Base-by-base conservation (phyloP, 2,113 vertebrate species). In the Columbina picui region DNA sequence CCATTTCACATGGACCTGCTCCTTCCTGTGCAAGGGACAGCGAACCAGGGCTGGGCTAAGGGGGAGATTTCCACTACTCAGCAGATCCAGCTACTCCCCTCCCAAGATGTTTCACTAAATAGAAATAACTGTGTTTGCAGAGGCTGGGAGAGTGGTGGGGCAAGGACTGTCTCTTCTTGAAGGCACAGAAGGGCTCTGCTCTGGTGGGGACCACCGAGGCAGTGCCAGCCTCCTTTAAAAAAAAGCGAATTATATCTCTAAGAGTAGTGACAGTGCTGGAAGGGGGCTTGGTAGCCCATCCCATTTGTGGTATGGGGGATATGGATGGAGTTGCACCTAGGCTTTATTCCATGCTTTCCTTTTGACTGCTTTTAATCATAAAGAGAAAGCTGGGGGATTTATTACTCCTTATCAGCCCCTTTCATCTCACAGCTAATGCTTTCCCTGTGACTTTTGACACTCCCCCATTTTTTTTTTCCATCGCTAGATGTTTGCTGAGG, bases 61-160 rank as follows among this genome's bases (percentile, higher is more conserved):
- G 34, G 73, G 0, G 5, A 50, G 47, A 75, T 56, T 69, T 69
- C 34, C 30, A 17, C 30, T 49, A 2, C 10, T 56, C 60, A 11
- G 3, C 73, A 63, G 65, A 53, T 52, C 30, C 64, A 60, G 21
- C 19, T 0, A 0, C 49, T 60, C 64, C 65, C 43, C 39, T 90
- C 20, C 29, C 53, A 32, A 7, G 26, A 1, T 12, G 2, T 61
- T 95, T 47, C 3, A 1, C 17, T 52, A 29, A 55, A 17, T 43
- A 32, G 78, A 64, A 78, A 61, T 29, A 26, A 64, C 10, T 0
- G 0, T 23, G 50, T 29, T 30, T 38, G 85, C 0, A 0, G 63
- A 52, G 53, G 18, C 9, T 36, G 43, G 47, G 43, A 38, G 22
- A 64, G 63, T 0, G 3, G 7, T 2, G 3, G 38, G 0, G 7